Base-by-base conservation (phyloP, 2,888 invertebrate genomes). In the Trichopria drosophilae region DNA sequence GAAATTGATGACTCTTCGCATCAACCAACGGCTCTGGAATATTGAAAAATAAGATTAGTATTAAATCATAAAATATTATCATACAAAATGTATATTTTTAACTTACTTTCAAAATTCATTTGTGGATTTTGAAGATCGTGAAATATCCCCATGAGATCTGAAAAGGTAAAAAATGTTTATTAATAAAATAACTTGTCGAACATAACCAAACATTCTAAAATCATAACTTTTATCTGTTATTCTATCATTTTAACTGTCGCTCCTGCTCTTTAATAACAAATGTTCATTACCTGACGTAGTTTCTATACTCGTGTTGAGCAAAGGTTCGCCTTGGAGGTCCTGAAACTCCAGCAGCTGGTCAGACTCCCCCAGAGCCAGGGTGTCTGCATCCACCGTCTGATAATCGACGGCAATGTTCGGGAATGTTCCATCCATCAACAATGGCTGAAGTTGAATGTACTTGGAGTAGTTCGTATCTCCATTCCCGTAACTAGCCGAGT, bases 81-180 rank as follows among this genome's bases (percentile, higher is more conserved):
- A 26, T n/a, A 29, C 18, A 15, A 51, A 9, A 45, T 40, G 31
- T 1, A 34, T n/a, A 47, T 26, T 9, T 42, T 15, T 32, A 53
- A 68, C 64, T 59, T 59, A 71, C 72, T 63, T 63, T 68, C 64
- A 45, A 66, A 62, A 39, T 49, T 57, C 45, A 63, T 58, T 41
- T 62, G 60, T 48, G 67, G 58, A n/a, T n/a, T n/a, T 46, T 60
- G 60, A 10, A 69, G 53, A 49, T 65, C 64, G 36, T 66, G 62
- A 34, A 72, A 61, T 57, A 69, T 65, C 56, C 67, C 68, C 62
- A 69, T 62, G 55, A 71, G 52, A 55, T 71, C 73, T 73, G 61
- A 12, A 65, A 63, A 39, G 49, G 59, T 29, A 18, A 46, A 54
- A 53, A 2, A 44, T 29, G 31, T 42, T 31, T 19, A 15, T 7